A percentile compares a stretch with the other conserved stretches of the same genome.
These are phyloP conservation scores for Dione vanillae DNA, from an alignment of 2,888 invertebrate genomes.

Conservation along the genomic window DNA sequence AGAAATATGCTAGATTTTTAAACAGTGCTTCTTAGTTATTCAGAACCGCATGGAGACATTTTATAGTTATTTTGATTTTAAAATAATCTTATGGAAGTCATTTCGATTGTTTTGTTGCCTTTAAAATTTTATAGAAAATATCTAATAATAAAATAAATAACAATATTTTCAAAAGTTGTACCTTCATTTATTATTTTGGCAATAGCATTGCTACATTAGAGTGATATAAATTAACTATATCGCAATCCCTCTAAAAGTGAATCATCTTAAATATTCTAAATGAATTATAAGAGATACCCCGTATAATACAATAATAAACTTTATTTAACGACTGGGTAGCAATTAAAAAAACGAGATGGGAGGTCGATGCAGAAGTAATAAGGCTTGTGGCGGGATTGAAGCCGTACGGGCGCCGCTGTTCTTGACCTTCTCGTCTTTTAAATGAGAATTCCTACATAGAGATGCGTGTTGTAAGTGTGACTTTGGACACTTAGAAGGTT, in stretches of 20 bases:
- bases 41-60: conserved; percentile 57
- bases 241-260: too few relatives aligned
- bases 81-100: too few relatives aligned
- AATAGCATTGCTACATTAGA: too few relatives aligned
- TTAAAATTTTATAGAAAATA: too few relatives aligned
- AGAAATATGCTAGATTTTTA: conserved; percentile 25
- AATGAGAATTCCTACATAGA: conserved; percentile 61
- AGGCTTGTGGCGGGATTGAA: conserved; percentile 58
- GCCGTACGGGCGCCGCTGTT: conserved; percentile 62
- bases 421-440: conserved; percentile 64
- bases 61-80: neutral
- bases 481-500: conserved; percentile 32
- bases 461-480: conserved; percentile 40
- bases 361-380: conserved; percentile 58
- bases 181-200: too few relatives aligned
- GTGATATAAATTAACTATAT: too few relatives aligned
- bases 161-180: too few relatives aligned
- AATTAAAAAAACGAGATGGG: conserved; percentile 52
- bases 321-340: conserved; percentile 49
- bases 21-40: conserved; percentile 50
- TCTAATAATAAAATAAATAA: too few relatives aligned
- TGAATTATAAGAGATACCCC: conserved; percentile 51
- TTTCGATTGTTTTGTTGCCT: too few relatives aligned
- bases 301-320: conserved; percentile 55
- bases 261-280: neutral